Conservation (phyloP, 1,140 invertebrate genomes). For the Cotesia typhae region DNA sequence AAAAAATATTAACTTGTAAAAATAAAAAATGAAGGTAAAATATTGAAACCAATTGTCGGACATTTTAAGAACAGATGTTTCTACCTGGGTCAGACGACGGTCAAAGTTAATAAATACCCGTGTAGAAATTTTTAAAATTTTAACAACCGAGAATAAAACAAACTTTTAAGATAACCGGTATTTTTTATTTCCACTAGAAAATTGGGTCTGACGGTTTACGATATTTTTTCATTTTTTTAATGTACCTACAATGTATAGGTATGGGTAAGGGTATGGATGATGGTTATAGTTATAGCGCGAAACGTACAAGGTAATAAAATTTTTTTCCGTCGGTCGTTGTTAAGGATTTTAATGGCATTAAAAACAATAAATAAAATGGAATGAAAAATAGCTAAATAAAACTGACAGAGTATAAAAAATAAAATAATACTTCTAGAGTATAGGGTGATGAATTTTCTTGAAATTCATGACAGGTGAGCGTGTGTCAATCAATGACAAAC, state of each 20-base stretch:
- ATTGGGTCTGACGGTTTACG: conserved; percentile 30
- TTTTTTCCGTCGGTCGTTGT: too few species aligned
- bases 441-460: not conserved
- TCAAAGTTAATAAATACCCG: conserved; percentile 40
- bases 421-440: conserved; percentile 10
- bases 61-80: conserved; percentile 29
- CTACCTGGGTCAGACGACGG: conserved; percentile 29
- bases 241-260: too few species aligned
- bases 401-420: too few species aligned
- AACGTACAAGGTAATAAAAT: too few species aligned
- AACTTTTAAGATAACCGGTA: conserved; percentile 35
- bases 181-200: conserved; percentile 34
- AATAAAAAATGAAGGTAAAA: conserved; percentile 12
- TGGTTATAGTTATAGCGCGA: too few species aligned
- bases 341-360: too few species aligned
- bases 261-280: too few species aligned
- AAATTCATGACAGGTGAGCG: conserved; percentile 1
- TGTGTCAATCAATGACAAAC: conserved; percentile 3
- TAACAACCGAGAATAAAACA: conserved; percentile 37
- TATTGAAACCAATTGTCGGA: not conserved
- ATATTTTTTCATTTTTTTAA: not conserved
- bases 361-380: too few species aligned
- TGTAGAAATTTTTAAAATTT: conserved; percentile 33
- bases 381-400: too few species aligned
- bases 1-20: not conserved